Conservation (phyloP, 2,797 vertebrate species). For the Amazonetta brasiliensis region DNA sequence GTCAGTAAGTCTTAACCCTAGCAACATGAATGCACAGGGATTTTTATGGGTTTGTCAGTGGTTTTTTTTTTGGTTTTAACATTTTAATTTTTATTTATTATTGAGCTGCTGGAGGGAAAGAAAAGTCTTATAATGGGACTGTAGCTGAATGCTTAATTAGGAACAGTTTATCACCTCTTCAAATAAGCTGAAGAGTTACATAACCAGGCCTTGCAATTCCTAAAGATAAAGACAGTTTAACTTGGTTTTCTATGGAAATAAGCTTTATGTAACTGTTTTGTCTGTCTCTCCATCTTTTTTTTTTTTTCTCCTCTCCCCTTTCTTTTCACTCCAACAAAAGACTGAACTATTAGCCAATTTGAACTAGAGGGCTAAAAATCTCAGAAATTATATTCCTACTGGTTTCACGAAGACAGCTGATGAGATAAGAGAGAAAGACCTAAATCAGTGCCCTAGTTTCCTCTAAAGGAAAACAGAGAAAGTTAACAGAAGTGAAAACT, state of each 20-base stretch:
- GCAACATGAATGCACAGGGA: neutral
- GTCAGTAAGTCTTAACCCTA: constrained; percentile 45
- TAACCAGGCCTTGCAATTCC: constrained; percentile 41
- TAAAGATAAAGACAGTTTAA: constrained; percentile 58
- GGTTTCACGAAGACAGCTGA: constrained; percentile 34
- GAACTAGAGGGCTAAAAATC: constrained; percentile 34
- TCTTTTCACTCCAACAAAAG: constrained; percentile 27
- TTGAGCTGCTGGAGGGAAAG: neutral
- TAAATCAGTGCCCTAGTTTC: constrained; percentile 42
- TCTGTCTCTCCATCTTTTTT: constrained; percentile 22
- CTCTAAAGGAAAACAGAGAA: neutral
- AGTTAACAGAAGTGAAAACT: neutral
- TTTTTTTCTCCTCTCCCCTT: neutral
- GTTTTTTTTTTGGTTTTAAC: neutral
- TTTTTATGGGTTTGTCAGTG: neutral
- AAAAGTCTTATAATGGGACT: neutral
- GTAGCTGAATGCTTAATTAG: constrained; percentile 44
- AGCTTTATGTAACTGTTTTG: constrained; percentile 52
- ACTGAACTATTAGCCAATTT: neutral
- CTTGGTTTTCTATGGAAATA: constrained; percentile 58
- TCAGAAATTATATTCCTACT: constrained; percentile 14
- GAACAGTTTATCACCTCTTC: constrained; percentile 54
- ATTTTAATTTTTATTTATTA: neutral
- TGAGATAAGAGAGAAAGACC: constrained; percentile 29
- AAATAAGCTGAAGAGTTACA: constrained; percentile 44